Conservation (phyloP, 2,888 invertebrate genomes). For the Ophion ellenae region DNA sequence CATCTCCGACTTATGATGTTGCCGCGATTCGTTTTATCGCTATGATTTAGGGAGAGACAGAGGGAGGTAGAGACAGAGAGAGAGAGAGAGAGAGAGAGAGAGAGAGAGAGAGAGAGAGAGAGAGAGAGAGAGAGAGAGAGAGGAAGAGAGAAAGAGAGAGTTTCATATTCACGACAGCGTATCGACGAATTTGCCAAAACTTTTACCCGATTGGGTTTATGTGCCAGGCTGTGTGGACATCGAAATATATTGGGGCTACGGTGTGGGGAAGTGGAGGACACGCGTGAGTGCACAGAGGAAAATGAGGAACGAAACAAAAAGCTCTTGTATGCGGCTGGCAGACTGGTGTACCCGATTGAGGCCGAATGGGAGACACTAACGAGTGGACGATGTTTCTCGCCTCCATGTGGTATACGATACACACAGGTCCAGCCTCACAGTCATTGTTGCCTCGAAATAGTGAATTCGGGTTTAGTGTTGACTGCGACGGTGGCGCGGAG, state of each 20-base stretch:
- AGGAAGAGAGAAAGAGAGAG: slow-evolving; percentile 1
- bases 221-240: slow-evolving; percentile 19
- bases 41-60: neutral
- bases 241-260: slow-evolving; percentile 41
- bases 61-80: no score
- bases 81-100: neutral
- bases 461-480: slow-evolving; percentile 28
- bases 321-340: slow-evolving; percentile 41
- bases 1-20: neutral
- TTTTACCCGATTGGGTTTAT: slow-evolving; percentile 46
- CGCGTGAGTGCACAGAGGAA: slow-evolving; percentile 50
- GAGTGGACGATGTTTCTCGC: slow-evolving; percentile 50
- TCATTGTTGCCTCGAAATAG: slow-evolving; percentile 14
- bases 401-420: slow-evolving; percentile 23
- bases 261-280: slow-evolving; percentile 20
- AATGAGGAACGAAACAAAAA: slow-evolving; percentile 62
- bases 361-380: slow-evolving; percentile 47
- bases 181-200: slow-evolving; percentile 51
- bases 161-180: slow-evolving; percentile 30
- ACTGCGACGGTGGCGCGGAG: slow-evolving; percentile 16
- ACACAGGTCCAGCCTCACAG: neutral
- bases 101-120: neutral
- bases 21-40: neutral
- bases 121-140: neutral
- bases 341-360: slow-evolving; percentile 57